phyloP scores from a whole-genome alignment of 2,113 vertebrate species.

The Dipodomys ordii region DNA sequence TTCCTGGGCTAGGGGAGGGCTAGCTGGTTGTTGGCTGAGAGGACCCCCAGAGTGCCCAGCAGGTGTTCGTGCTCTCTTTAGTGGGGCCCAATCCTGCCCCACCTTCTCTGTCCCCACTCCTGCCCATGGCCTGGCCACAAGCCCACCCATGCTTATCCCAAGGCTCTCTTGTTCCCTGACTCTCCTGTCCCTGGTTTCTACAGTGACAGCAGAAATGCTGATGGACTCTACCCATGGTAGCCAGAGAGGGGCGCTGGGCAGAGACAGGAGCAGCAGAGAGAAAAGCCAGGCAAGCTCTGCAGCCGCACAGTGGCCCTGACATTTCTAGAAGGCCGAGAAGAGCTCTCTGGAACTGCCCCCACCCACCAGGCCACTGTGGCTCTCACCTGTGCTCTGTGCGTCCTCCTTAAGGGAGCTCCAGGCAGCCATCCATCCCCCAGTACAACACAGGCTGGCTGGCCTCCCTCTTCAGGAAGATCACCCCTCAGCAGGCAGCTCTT shows the following conservation, averaged over 20 bases:
- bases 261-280: background rate
- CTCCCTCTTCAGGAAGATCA: background rate
- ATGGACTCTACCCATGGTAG: background rate
- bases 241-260: background rate
- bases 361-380: background rate
- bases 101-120: rapidly evolving
- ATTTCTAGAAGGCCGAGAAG: background rate
- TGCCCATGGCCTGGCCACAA: too few relatives aligned
- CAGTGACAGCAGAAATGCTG: background rate
- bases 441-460: background rate
- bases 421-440: too few relatives aligned
- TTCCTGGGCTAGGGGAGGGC: background rate
- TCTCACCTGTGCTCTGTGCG: background rate
- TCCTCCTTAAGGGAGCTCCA: background rate
- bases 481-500: background rate
- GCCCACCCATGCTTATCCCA: background rate
- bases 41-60: background rate
- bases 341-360: rapidly evolving
- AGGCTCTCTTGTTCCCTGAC: background rate
- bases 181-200: background rate
- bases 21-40: background rate
- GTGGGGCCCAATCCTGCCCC: background rate
- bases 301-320: background rate
- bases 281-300: background rate
- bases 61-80: background rate